These are phyloP conservation scores for Hemiprocne comata DNA, from an alignment of 2,113 vertebrate genomes.

Conservation along the genomic window DNA sequence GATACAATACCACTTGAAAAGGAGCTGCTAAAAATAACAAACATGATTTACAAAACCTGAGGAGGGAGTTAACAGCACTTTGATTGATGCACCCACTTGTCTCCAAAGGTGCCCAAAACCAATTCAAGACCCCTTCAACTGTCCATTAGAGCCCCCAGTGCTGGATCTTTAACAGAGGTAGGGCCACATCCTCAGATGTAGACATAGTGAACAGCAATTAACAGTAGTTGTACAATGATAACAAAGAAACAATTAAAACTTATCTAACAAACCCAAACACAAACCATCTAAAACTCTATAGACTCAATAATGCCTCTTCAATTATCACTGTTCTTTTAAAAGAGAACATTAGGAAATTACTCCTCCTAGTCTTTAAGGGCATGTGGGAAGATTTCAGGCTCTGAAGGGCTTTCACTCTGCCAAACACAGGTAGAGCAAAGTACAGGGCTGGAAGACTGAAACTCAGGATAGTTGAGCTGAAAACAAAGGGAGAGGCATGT, in stretches of 20 bases:
- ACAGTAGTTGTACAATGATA: not conserved
- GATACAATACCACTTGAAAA: not conserved
- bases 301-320: not conserved
- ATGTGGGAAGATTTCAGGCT: not conserved
- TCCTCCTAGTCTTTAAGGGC: not conserved
- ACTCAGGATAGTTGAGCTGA: not conserved
- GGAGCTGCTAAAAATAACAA: not conserved
- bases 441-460: not conserved
- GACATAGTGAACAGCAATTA: not conserved
- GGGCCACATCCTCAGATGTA: not conserved
- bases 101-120: not conserved
- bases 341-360: constrained; percentile 4
- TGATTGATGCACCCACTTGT: not conserved
- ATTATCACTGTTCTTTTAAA: not conserved
- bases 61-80: not conserved
- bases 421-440: not conserved
- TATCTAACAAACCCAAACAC: not conserved
- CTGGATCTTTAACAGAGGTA: not conserved
- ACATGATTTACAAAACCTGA: not conserved
- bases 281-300: not conserved
- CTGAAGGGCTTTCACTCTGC: not conserved
- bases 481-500: not conserved
- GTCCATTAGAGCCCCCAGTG: not conserved
- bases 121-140: not conserved
- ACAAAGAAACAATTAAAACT: not conserved